These are phyloP conservation scores for Ophion ventricosus DNA, from an alignment of 2,888 invertebrate genomes.

Conservation along the genomic window DNA sequence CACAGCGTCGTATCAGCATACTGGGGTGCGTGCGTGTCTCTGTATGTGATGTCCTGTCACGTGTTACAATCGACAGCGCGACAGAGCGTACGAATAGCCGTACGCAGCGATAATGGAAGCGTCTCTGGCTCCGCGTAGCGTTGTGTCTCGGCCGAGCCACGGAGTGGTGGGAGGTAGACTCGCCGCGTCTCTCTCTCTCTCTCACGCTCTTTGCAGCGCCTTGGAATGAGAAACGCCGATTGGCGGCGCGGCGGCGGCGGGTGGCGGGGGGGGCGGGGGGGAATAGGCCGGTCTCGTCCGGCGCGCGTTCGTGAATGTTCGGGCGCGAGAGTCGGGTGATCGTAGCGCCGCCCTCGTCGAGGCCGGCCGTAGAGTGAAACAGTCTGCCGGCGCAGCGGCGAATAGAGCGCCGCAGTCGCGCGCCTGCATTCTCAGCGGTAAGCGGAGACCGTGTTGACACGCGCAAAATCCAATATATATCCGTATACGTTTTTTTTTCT, in stretches of 20 bases:
- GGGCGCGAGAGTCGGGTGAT: constrained; percentile 66
- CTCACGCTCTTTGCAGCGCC: no score
- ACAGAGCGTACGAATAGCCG: no score
- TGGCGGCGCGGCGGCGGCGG: constrained; percentile 38
- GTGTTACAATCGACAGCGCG: no score
- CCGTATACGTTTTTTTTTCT: constrained; percentile 65
- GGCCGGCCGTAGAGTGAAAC: constrained; percentile 70
- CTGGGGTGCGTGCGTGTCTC: no score
- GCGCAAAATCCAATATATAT: constrained; percentile 51
- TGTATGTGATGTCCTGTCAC: no score
- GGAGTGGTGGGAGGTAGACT: no score
- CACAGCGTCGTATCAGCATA: no score
- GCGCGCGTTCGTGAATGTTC: constrained; percentile 44
- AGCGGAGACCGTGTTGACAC: constrained; percentile 72
- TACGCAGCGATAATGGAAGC: no score
- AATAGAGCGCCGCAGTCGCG: constrained; percentile 79
- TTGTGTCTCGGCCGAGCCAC: no score
- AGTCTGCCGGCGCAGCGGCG: constrained; percentile 75
- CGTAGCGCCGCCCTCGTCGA: constrained; percentile 73
- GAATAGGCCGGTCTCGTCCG: constrained; percentile 37
- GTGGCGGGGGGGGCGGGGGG: constrained; percentile 17
- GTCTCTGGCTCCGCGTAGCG: no score
- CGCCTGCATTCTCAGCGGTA: constrained; percentile 81
- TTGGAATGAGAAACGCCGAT: no score
- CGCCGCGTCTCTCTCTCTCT: no score